Conservation (phyloP, 1,140 invertebrate genomes). For the Lepidostoma basale region DNA sequence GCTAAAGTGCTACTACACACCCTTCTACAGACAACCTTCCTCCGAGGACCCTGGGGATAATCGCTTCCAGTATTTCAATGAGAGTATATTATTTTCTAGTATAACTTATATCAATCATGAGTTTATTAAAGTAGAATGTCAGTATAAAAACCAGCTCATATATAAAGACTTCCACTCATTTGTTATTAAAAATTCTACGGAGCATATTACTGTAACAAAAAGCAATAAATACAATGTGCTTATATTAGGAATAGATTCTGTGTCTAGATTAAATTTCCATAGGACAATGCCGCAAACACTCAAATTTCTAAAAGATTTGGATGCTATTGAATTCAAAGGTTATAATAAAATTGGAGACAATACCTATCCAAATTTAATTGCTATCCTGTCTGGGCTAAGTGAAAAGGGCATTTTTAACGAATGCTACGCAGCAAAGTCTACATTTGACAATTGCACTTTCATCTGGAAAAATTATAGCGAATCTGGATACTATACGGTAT, state of each 20-base stretch:
- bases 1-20: constrained; percentile 67
- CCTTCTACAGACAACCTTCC: constrained; percentile 63
- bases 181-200: constrained; percentile 59
- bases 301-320: constrained; percentile 64
- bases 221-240: constrained; percentile 66
- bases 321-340: constrained; percentile 73
- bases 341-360: constrained; percentile 86
- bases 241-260: constrained; percentile 84
- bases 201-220: constrained; percentile 45
- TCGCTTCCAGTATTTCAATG: constrained; percentile 54
- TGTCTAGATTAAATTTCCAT: constrained; percentile 84
- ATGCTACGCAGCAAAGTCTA: constrained; percentile 65
- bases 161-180: constrained; percentile 76
- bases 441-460: constrained; percentile 70
- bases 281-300: constrained; percentile 79
- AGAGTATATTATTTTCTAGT: constrained; percentile 53
- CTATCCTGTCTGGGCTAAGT: constrained; percentile 71
- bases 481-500: constrained; percentile 76
- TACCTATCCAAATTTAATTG: constrained; percentile 81
- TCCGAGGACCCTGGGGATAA: constrained; percentile 52
- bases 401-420: constrained; percentile 65
- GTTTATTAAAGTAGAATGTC: constrained; percentile 69
- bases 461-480: constrained; percentile 79
- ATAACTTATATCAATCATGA: constrained; percentile 60
- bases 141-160: constrained; percentile 55